These are phyloP conservation scores for Clarias fuscus DNA, from an alignment of 2,797 vertebrate species.

Conservation along the genomic window DNA sequence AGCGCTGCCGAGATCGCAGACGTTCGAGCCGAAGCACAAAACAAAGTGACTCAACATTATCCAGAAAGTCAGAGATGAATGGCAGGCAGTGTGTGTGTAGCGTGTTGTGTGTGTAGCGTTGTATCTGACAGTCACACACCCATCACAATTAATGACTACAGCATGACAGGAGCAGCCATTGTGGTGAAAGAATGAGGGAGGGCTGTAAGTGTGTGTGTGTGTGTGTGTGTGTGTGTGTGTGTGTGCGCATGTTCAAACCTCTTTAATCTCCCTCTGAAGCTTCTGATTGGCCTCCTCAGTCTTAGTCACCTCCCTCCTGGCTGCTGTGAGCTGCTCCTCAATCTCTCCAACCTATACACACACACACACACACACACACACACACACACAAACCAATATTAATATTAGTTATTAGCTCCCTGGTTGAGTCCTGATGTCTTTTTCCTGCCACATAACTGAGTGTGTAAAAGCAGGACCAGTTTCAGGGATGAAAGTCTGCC, in stretches of 20 bases:
- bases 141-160: constrained; percentile 37
- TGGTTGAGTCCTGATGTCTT: background rate
- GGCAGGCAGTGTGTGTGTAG: constrained; percentile 42
- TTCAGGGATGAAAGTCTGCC: background rate
- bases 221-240: constrained; percentile 10
- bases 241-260: constrained; percentile 60
- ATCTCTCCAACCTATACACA: constrained; percentile 83
- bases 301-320: constrained; percentile 85
- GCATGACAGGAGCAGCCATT: constrained; percentile 27
- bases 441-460: background rate
- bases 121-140: constrained; percentile 22
- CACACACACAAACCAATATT: background rate
- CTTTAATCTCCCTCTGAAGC: constrained; percentile 88
- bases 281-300: constrained; percentile 89
- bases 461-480: background rate
- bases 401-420: background rate
- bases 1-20: constrained; percentile 56
- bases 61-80: constrained; percentile 47
- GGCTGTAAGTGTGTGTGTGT: background rate
- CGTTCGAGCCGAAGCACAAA: constrained; percentile 60
- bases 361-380: constrained; percentile 33
- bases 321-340: constrained; percentile 87
- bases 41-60: constrained; percentile 43
- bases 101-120: constrained; percentile 1
- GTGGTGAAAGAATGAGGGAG: constrained; percentile 22